Evolutionary conservation across 1,140 invertebrate genomes (phyloP).

Genomic region (Kradibia gibbosae): DNA sequence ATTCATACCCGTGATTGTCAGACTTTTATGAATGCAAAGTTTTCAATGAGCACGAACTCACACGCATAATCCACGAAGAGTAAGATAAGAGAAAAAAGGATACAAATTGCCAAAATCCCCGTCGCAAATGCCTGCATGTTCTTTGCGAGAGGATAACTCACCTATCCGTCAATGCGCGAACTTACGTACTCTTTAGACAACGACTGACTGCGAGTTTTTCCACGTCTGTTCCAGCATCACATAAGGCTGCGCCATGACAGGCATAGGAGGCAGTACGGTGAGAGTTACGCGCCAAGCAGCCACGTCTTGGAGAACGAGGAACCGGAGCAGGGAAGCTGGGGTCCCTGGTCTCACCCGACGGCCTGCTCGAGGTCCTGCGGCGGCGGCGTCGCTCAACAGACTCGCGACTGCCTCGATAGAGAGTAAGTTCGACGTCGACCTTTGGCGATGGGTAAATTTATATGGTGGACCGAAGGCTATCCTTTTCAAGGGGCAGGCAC

Average conservation of each 20-base stretch:
- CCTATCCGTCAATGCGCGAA: too few species aligned
- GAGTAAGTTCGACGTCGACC: conserved; percentile 70
- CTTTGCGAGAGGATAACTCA: too few species aligned
- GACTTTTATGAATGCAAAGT: too few species aligned
- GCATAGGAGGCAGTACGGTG: conserved; percentile 82
- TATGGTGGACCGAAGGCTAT: too few species aligned
- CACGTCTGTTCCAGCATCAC: conserved; percentile 67
- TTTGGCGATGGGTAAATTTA: background rate
- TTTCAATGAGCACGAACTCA: background rate
- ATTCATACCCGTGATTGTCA: background rate
- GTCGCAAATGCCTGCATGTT: too few species aligned
- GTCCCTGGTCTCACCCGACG: conserved; percentile 82
- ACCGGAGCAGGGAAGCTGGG: conserved; percentile 78
- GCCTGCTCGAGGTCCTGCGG: conserved; percentile 90
- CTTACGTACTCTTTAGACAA: too few species aligned
- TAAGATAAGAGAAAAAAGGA: background rate
- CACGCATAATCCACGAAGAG: background rate
- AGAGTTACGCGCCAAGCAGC: conserved; percentile 78
- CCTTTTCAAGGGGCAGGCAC: too few species aligned
- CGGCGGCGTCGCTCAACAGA: conserved; percentile 87
- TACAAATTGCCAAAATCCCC: too few species aligned
- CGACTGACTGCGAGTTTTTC: too few species aligned
- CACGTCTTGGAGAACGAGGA: conserved; percentile 79
- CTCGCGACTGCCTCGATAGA: conserved; percentile 78
- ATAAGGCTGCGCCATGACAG: conserved; percentile 72